Evolutionary conservation across 2,888 invertebrate species (phyloP), one percentile per base, ranked within the genome.

Genomic region (Cephus runcator): DNA sequence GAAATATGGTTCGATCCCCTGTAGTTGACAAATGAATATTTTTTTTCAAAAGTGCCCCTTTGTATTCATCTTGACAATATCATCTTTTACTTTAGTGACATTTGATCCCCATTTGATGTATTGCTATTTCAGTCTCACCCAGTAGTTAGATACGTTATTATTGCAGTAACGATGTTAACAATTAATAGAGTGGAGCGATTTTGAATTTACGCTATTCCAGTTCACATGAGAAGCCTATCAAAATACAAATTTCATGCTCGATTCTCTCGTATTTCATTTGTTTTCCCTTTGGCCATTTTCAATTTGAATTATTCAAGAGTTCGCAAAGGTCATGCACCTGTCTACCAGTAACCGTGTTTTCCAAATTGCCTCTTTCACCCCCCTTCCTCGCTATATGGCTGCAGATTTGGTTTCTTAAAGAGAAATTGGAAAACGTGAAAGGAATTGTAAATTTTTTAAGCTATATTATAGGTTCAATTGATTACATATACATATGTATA

Each of bases 221-320:
- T 73, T 76, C 75, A 75, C 79, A 56, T 69, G 76, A 71, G 71
- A 71, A 69, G 74, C 76, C 81, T 80, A 83, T 83, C 81, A 81
- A 83, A 85, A 84, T 81, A 83, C 80, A 81, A 83, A 85, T 85
- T 81, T 82, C 82, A 80, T 81, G 80, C 81, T 80, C 77, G 81
- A 78, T 83, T 83, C 80, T 77, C 77, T 78, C 80, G 79, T 80
- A 79, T 84, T 83, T 81, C 84, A 82, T 82, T 81, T 79, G 79
- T 81, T 82, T 79, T 79, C 73, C 69, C 69, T 78, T 12, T 68
- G 35, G 75, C 40, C 73, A 78, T 75, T 75, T 36, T 78, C 75
- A n/a, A 56, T 30, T 76, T 82, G 79, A 81, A 82, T 83, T 81
- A 83, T 83, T 83, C 80, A 82, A 79, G 80, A 82, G 80, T 78